Evolutionary conservation across 2,113 vertebrate genomes (phyloP).

Genomic region (Gadus chalcogrammus): DNA sequence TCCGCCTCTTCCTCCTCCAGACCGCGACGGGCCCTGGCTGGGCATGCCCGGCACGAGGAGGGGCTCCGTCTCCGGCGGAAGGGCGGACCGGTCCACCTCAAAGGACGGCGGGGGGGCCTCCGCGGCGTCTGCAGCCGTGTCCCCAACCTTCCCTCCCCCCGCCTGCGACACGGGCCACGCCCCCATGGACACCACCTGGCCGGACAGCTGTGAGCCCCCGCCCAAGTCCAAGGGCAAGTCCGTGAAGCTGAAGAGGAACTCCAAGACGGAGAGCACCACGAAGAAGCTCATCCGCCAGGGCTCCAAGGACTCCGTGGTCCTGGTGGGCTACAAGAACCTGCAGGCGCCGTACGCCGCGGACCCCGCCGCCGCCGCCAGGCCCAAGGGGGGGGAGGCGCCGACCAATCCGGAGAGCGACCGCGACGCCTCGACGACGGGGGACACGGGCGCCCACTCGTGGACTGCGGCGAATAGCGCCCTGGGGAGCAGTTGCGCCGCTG

Average conservation of each 20-base stretch:
- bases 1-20: constrained; percentile 59
- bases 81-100: constrained; percentile 79
- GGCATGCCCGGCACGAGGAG: constrained; percentile 81
- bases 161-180: constrained; percentile 75
- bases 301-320: constrained; percentile 93
- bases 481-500: constrained; percentile 59
- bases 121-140: no score
- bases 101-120: constrained; percentile 76
- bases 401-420: constrained; percentile 70
- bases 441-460: constrained; percentile 71
- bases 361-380: constrained; percentile 65
- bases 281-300: constrained; percentile 91
- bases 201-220: constrained; percentile 80
- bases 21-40: constrained; percentile 91
- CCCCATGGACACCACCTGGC: constrained; percentile 72
- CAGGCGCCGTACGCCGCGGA: constrained; percentile 75
- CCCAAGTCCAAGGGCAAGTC: constrained; percentile 92
- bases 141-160: constrained; percentile 72
- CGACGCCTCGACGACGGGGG: constrained; percentile 42
- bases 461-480: constrained; percentile 60
- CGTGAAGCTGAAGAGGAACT: constrained; percentile 90
- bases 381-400: constrained; percentile 76
- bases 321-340: constrained; percentile 95
- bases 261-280: constrained; percentile 84
- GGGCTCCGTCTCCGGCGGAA: constrained; percentile 75